These are phyloP conservation scores for Phaenicophaeus curvirostris DNA, from an alignment of 2,797 vertebrate genomes.

Conservation along the genomic window DNA sequence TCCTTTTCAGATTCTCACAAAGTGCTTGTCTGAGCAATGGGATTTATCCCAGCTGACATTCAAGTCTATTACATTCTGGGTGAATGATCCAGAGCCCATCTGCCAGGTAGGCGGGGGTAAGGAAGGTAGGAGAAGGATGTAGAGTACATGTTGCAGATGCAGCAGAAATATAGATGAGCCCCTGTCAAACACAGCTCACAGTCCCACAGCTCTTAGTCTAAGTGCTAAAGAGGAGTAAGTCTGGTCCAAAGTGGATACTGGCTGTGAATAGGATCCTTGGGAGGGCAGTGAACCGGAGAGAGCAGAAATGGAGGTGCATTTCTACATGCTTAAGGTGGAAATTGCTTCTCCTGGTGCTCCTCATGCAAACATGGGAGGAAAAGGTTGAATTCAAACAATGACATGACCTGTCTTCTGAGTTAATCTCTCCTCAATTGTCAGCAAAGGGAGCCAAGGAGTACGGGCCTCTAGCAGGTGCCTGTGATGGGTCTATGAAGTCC, in stretches of 20 bases:
- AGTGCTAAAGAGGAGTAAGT: neutral
- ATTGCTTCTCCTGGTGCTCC: neutral
- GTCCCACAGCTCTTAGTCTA: neutral
- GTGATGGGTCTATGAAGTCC: neutral
- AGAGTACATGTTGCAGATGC: accelerated
- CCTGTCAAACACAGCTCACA: neutral
- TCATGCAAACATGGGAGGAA: neutral
- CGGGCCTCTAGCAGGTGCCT: neutral
- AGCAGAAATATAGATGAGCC: neutral
- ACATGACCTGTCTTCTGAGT: neutral
- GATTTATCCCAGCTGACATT: neutral
- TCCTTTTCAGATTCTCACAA: neutral
- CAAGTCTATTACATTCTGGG: neutral
- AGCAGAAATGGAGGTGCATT: neutral
- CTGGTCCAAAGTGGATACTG: neutral
- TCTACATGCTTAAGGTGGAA: neutral
- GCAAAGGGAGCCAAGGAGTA: neutral
- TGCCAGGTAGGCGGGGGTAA: neutral
- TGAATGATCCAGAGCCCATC: neutral
- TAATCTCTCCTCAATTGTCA: neutral
- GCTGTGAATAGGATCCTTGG: neutral
- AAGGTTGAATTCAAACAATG: neutral
- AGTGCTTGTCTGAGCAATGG: neutral
- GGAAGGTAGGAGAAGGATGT: neutral
- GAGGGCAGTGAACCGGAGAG: neutral